Base-by-base conservation (phyloP, 2,113 vertebrate species). In the Toxotes jaculatrix region DNA sequence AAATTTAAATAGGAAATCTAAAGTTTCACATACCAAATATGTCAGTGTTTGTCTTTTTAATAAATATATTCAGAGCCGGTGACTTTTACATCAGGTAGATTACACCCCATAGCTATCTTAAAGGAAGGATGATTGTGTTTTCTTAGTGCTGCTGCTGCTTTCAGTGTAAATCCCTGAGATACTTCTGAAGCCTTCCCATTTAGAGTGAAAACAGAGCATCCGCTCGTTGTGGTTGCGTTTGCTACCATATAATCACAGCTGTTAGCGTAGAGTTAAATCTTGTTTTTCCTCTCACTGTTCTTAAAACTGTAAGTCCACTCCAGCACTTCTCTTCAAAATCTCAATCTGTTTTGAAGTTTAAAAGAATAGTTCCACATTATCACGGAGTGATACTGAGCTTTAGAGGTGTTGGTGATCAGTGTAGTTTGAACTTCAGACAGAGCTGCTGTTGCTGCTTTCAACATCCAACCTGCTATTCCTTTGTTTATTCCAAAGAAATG, bases 161-260 rank as follows among this genome's bases (percentile, higher is more conserved):
- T 60, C 55, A 59, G 31, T 56, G 40, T 76, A 42, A 59, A 71
- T 64, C 60, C 21, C 65, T 56, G 23, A 71, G 36, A 74, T 69
- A 61, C 59, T 27, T 32, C 53, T 34, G 45, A 64, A 31, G n/a
- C 43, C 42, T 83, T 34, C 65, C 55, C 21, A 62, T 49, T 77
- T 23, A 67, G 32, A 61, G 32, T 27, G 16, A 51, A 43, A 68
- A 43, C 34, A 63, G 8, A 71, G 36, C 21, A 38, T 47, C 45
- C 17, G 47, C 42, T 51, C 6, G 14, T 7, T 16, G 43, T 42
- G 34, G 69, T 60, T 51, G 17, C n/a, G 14, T 62, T 63, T 69
- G 9, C 56, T 42, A 38, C 27, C 8, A 34, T 68, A 65, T 65
- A 49, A 57, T 49, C 60, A 49, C 59, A 36, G 34, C 59, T 27